Evolutionary conservation across 2,888 invertebrate genomes (phyloP).

Genomic region (Pristionchus arcanus): DNA sequence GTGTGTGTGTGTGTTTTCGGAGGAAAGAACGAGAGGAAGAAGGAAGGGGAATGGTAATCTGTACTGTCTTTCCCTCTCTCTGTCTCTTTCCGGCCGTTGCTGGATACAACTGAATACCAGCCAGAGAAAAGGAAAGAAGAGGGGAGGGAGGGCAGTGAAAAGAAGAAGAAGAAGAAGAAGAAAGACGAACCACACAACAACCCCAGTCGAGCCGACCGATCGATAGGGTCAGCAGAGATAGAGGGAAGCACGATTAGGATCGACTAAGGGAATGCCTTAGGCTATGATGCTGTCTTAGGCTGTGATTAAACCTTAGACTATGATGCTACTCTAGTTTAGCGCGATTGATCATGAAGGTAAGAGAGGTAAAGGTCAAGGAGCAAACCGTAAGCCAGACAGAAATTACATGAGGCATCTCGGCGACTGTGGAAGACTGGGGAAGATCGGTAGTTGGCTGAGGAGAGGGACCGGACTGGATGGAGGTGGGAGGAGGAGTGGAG

Average conservation of each 20-base stretch:
- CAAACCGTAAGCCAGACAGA: conserved; percentile 50
- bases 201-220: background rate
- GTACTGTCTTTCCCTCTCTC: conserved; percentile 3
- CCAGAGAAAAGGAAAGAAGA: background rate
- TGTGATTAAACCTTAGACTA: no score
- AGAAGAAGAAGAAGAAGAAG: background rate
- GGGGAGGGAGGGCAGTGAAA: background rate
- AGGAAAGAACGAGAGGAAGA: background rate
- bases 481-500: conserved; percentile 8
- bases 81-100: background rate
- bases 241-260: background rate
- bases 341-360: background rate
- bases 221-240: background rate
- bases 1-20: background rate
- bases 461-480: background rate
- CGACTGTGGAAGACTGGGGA: background rate
- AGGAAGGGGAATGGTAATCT: background rate
- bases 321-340: background rate
- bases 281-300: no score
- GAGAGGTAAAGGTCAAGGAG: no score
- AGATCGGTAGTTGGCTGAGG: background rate
- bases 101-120: conserved; percentile 23
- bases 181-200: conserved; percentile 41
- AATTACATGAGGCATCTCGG: conserved; percentile 45
- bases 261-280: background rate